phyloP scores from a whole-genome alignment of 2,113 vertebrate genomes.

The Rhinichthys klamathensis region DNA sequence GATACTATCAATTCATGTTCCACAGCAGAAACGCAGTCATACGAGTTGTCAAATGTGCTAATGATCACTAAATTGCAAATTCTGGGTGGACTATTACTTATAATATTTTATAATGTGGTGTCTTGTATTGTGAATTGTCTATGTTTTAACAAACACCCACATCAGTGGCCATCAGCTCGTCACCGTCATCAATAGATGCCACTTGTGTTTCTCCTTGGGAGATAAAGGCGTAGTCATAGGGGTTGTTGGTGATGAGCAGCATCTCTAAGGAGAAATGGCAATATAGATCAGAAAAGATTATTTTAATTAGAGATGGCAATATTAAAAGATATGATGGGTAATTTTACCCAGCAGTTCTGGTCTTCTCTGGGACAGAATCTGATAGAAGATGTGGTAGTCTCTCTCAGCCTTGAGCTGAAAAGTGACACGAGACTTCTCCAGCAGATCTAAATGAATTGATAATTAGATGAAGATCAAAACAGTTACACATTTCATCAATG shows the following conservation, averaged over 20 bases:
- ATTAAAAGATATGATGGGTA: not conserved
- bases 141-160: conserved; percentile 23
- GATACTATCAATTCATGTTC: no score
- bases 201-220: conserved; percentile 75
- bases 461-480: no score
- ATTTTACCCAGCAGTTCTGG: conserved; percentile 85
- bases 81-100: not conserved
- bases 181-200: conserved; percentile 64
- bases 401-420: conserved; percentile 91
- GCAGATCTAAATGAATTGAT: conserved; percentile 73
- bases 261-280: conserved; percentile 63
- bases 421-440: conserved; percentile 91
- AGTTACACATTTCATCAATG: no score
- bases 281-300: not conserved
- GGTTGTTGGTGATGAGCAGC: conserved; percentile 73
- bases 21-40: no score
- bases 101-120: not conserved
- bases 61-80: not conserved
- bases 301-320: not conserved
- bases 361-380: conserved; percentile 84
- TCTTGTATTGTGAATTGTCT: not conserved
- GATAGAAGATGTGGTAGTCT: conserved; percentile 94
- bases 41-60: not conserved
- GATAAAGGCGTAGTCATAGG: conserved; percentile 72
- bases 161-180: conserved; percentile 57